Base-by-base conservation (phyloP, 2,797 vertebrate genomes). In the Paguma larvata region DNA sequence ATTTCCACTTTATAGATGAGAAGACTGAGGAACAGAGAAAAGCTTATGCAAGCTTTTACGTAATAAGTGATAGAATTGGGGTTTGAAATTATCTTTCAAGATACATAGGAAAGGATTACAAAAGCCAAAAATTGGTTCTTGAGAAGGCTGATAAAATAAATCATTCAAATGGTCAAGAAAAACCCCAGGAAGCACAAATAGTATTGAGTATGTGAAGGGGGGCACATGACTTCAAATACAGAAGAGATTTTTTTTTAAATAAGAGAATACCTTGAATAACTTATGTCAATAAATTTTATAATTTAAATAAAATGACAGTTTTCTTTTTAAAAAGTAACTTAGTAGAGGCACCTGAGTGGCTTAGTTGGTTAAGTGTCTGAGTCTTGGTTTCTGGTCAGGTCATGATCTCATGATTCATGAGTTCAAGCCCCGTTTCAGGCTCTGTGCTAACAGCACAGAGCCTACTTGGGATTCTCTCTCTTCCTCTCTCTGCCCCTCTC, bases 141-240 rank as follows among this genome's bases (percentile, higher is more conserved):
- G 73, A 30, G 91, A 91, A 96, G 48, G 34, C 75, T 44, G 38
- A 56, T 93, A 59, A 84, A 84, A 88, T 89, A 82, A 56, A 82
- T 32, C 46, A 34, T 92, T 56, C 85, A 34, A 65, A 85, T 84
- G 25, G 53, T 65, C 53, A 79, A 72, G 92, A 72, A 88, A 84
- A 48, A 65, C 38, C 5, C 5, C 56, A 65, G 51, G 75, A 83
- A 88, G 6, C 63, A 72, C 53, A 90, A 56, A 72, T 51, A 68
- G 38, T 72, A 38, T n/a, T 92, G 25, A 38, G 16, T 38, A 56
- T 85, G 6, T 70, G 85, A 72, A 63, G 21, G 32, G n/a, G 11
- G 68, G 27, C 30, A 32, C 2, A 23, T 67, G 82, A 67, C 19
- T 48, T 82, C 16, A 94, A 41, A 34, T 83, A 82, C 14, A 72